A percentile compares a stretch with the other conserved stretches of the same genome.
phyloP scores from a whole-genome alignment of 2,888 invertebrate species.

The Hoplodrina ambigua region DNA sequence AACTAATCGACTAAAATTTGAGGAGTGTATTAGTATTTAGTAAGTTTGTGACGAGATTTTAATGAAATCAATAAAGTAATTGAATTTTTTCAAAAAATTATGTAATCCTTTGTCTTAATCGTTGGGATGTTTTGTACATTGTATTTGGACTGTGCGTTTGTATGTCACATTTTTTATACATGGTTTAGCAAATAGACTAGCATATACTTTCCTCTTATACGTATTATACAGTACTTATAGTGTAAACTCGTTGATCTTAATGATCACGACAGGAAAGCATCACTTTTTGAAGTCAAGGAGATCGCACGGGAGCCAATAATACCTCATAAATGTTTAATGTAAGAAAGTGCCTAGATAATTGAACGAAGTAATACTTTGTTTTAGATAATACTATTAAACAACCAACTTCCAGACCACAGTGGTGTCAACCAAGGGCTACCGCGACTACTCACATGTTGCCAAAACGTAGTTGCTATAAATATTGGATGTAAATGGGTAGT shows the following conservation, averaged over 20 bases:
- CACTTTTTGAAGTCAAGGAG: not conserved
- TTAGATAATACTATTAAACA: not conserved
- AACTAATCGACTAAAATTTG: conserved; percentile 33
- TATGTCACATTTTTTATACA: conserved; percentile 53
- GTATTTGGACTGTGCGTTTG: conserved; percentile 61
- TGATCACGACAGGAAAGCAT: not conserved
- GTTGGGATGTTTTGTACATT: conserved; percentile 77
- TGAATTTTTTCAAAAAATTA: conserved; percentile 79
- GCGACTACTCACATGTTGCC: conserved; percentile 15
- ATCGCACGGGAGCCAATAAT: not conserved
- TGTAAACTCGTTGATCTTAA: not conserved
- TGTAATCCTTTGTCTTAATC: conserved; percentile 79
- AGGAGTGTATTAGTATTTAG: conserved; percentile 58
- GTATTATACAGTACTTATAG: too few species aligned
- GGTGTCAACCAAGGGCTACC: conserved; percentile 3
- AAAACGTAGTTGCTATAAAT: not conserved
- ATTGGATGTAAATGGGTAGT: not conserved
- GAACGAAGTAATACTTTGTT: not conserved
- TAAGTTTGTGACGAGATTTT: conserved; percentile 82
- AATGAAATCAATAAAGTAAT: conserved; percentile 82
- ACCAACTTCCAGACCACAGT: not conserved
- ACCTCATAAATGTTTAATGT: not conserved
- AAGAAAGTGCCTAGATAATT: conserved; percentile 8
- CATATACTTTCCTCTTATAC: too few species aligned
- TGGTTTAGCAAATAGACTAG: not conserved